Evolutionary conservation across 2,888 invertebrate species (phyloP).

Genomic region (Lagria hirta): DNA sequence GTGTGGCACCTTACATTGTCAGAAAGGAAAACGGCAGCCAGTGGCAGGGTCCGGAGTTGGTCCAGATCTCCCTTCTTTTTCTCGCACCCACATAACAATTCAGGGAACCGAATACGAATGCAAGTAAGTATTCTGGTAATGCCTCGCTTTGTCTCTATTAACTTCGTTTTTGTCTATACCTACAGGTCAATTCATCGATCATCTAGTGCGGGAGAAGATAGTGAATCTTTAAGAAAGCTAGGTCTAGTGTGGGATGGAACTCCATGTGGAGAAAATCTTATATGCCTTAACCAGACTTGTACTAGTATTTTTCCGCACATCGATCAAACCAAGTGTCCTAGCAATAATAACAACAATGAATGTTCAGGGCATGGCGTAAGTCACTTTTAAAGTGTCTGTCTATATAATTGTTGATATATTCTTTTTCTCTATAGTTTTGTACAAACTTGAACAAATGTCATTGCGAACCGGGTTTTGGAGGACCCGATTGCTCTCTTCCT

Average conservation of each 20-base stretch:
- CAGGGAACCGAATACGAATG: slow-evolving; percentile 90
- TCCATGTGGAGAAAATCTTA: slow-evolving; percentile 87
- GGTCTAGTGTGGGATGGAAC: slow-evolving; percentile 94
- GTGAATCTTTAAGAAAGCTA: slow-evolving; percentile 48
- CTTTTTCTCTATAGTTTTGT: slow-evolving; percentile 75
- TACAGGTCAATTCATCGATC: slow-evolving; percentile 59
- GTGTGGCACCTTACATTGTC: slow-evolving; percentile 95
- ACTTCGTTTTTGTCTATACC: background rate
- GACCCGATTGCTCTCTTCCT: slow-evolving; percentile 81
- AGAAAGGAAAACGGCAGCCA: slow-evolving; percentile 66
- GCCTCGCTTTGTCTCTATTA: no score
- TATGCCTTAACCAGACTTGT: slow-evolving; percentile 94
- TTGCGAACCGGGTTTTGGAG: slow-evolving; percentile 86
- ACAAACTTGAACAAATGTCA: slow-evolving; percentile 91
- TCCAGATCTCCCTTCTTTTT: slow-evolving; percentile 81
- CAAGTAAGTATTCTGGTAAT: slow-evolving; percentile 76
- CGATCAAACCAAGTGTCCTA: slow-evolving; percentile 86
- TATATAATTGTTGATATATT: slow-evolving; percentile 2
- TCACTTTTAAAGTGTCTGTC: slow-evolving; percentile 38
- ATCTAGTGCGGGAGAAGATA: slow-evolving; percentile 65
- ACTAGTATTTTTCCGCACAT: slow-evolving; percentile 81
- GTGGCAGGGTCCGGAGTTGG: slow-evolving; percentile 12
- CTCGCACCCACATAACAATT: slow-evolving; percentile 85
- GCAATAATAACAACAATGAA: slow-evolving; percentile 82
- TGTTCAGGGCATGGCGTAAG: slow-evolving; percentile 96